These are phyloP conservation scores for Sanderia malayensis DNA, from an alignment of 30 jellyfish, hydroid and myxozoan genomes.

Conservation along the genomic window DNA sequence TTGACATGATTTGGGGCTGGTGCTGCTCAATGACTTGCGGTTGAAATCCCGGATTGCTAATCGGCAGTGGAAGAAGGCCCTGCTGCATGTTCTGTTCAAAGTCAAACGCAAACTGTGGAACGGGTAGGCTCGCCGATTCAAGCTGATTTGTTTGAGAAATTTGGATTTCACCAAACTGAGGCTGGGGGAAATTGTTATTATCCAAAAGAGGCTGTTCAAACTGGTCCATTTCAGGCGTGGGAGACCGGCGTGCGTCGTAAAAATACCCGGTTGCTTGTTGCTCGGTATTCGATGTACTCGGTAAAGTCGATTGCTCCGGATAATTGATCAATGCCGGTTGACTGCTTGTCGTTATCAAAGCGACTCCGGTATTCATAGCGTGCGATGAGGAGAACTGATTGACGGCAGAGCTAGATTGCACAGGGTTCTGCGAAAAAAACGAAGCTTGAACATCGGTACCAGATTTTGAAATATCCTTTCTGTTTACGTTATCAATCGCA, in stretches of 20 bases:
- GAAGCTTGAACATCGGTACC: background rate
- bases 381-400: background rate
- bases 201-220: no score
- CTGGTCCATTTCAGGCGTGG: background rate
- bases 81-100: background rate
- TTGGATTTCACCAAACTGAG: background rate
- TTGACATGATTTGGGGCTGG: no score
- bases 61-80: background rate
- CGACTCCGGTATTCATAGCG: background rate
- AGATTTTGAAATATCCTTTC: background rate
- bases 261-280: background rate
- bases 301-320: no score
- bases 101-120: background rate
- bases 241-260: background rate
- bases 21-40: background rate
- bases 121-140: background rate
- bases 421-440: background rate
- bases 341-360: background rate
- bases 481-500: background rate
- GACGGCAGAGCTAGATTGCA: background rate
- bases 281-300: background rate
- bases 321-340: no score
- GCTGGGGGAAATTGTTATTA: no score
- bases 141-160: background rate
- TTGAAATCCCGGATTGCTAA: background rate